Percentiles rank a stretch among this genome's conserved stretches.
These are phyloP conservation scores for Acrocephalus arundinaceus DNA, from an alignment of 2,113 vertebrate genomes.

Conservation along the genomic window DNA sequence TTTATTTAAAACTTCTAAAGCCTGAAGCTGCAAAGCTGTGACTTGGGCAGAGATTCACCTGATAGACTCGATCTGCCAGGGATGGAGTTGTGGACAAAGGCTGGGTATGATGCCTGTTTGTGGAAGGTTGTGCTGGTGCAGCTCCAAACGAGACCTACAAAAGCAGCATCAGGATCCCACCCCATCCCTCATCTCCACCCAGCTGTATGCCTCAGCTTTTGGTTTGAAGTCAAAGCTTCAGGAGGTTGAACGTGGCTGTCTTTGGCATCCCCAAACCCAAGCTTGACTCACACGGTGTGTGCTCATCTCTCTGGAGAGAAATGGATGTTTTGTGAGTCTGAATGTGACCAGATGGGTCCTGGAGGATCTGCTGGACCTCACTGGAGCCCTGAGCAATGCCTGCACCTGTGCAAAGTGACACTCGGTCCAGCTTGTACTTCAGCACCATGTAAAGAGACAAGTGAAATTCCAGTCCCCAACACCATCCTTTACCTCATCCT, in stretches of 20 bases:
- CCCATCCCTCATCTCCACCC: background rate
- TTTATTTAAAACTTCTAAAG: background rate
- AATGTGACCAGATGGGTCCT: background rate
- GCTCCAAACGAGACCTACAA: background rate
- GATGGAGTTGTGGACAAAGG: background rate
- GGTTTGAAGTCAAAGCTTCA: background rate
- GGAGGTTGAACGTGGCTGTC: background rate
- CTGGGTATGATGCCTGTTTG: background rate
- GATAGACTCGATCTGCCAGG: background rate
- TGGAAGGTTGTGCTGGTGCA: background rate
- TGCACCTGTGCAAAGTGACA: rapidly evolving
- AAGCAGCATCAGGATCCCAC: background rate
- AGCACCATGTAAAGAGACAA: background rate
- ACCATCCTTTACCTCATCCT: background rate
- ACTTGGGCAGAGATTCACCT: background rate
- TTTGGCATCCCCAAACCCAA: background rate
- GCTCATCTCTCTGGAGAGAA: background rate
- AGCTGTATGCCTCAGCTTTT: background rate
- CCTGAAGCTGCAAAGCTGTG: background rate
- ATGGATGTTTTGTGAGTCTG: background rate
- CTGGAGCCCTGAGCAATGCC: background rate
- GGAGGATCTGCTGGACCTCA: background rate
- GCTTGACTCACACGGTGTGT: background rate
- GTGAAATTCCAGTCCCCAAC: background rate
- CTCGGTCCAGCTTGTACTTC: background rate